phyloP scores from a whole-genome alignment of 2,888 invertebrate species.

The Endomychus coccineus region DNA sequence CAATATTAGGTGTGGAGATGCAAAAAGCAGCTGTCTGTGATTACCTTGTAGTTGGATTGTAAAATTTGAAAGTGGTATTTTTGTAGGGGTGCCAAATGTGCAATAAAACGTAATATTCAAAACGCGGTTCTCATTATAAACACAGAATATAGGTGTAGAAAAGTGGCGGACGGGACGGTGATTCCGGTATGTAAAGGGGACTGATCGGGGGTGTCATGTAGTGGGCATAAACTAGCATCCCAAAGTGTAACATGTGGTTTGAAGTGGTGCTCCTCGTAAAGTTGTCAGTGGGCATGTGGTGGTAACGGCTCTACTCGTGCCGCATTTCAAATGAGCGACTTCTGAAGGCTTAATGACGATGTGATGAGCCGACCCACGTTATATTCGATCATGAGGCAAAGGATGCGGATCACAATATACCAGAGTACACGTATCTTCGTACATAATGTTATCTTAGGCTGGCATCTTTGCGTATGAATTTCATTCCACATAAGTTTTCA shows the following conservation, averaged over 20 bases:
- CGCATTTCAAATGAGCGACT: constrained; percentile 42
- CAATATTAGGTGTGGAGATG: constrained; percentile 27
- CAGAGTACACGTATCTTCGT: too few species aligned
- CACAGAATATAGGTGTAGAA: constrained; percentile 4
- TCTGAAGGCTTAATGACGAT: constrained; percentile 41
- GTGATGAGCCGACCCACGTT: constrained; percentile 40
- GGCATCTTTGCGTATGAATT: too few species aligned
- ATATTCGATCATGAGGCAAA: too few species aligned
- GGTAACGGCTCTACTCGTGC: constrained; percentile 42
- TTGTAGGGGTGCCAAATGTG: constrained; percentile 27
- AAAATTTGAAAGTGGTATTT: constrained; percentile 25
- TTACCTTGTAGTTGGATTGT: constrained; percentile 28
- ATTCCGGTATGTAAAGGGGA: constrained; percentile 28
- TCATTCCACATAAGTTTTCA: too few species aligned
- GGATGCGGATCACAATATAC: too few species aligned
- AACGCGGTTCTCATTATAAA: neutral
- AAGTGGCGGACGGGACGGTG: constrained; percentile 8
- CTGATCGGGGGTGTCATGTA: constrained; percentile 41
- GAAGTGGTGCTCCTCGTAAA: constrained; percentile 46
- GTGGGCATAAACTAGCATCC: constrained; percentile 43
- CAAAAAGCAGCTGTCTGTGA: constrained; percentile 31
- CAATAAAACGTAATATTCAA: constrained; percentile 31
- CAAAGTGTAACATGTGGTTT: constrained; percentile 46
- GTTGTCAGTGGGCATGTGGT: constrained; percentile 45
- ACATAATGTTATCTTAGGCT: too few species aligned